Evolutionary conservation across 2,888 invertebrate species (phyloP).

Genomic region (Glaucopsyche alexis): DNA sequence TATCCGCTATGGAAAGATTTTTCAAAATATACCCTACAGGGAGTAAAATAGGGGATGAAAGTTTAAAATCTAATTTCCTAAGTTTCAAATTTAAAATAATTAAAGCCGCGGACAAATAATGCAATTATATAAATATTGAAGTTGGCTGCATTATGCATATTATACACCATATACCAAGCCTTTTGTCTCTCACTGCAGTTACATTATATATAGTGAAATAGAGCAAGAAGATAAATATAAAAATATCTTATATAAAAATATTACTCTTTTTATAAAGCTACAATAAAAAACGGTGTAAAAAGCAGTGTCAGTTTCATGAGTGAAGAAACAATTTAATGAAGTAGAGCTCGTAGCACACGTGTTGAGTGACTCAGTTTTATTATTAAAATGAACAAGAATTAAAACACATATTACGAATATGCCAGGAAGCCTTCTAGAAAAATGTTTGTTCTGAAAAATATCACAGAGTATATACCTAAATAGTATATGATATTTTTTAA

Average conservation of each 20-base stretch:
- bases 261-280: slow-evolving; percentile 3
- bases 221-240: slow-evolving; percentile 10
- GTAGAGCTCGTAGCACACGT: slow-evolving; percentile 38
- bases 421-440: slow-evolving; percentile 1
- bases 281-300: neutral
- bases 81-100: no score
- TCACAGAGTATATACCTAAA: no score
- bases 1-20: no score
- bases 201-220: neutral
- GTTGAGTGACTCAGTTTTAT: slow-evolving; percentile 42
- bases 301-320: slow-evolving; percentile 21
- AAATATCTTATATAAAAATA: slow-evolving; percentile 10
- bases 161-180: no score
- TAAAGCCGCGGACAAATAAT: no score
- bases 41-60: no score
- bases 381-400: slow-evolving; percentile 41
- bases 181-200: no score
- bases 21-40: no score
- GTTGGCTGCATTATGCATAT: no score
- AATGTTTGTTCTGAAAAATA: neutral
- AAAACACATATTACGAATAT: neutral
- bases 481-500: neutral
- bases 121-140: no score
- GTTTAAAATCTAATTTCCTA: no score
- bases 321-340: slow-evolving; percentile 42